These are phyloP conservation scores for Hybognathus amarus DNA, from an alignment of 2,797 vertebrate species.

Conservation along the genomic window DNA sequence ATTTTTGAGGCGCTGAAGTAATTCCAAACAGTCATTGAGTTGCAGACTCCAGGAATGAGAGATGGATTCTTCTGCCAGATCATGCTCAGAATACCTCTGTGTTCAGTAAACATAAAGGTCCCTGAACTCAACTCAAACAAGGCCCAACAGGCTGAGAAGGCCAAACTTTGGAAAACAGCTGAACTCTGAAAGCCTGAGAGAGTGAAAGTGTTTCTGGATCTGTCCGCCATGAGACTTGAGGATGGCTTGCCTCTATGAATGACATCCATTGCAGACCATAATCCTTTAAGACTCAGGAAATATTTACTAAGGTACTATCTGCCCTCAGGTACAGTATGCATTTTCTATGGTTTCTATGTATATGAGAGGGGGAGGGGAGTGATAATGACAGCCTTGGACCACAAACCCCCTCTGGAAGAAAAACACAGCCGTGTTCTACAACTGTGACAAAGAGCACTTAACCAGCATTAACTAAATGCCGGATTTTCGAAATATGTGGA, in stretches of 20 bases:
- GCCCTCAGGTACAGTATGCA: constrained; percentile 1
- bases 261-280: constrained; percentile 47
- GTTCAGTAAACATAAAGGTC: constrained; percentile 53
- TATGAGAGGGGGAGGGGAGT: neutral
- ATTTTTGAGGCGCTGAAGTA: constrained; percentile 17
- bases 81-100: constrained; percentile 44
- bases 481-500: too few relatives aligned
- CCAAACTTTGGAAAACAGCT: constrained; percentile 35
- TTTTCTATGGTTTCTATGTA: constrained; percentile 41
- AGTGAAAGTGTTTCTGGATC: constrained; percentile 18
- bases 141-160: constrained; percentile 37
- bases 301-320: constrained; percentile 50
- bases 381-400: too few relatives aligned
- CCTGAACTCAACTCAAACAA: constrained; percentile 44
- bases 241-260: constrained; percentile 39
- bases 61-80: constrained; percentile 39
- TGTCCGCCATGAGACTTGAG: constrained; percentile 18
- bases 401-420: too few relatives aligned
- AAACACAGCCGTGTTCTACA: too few relatives aligned
- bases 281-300: constrained; percentile 46
- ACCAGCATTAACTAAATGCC: too few relatives aligned
- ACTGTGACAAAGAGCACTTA: too few relatives aligned
- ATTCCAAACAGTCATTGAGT: constrained; percentile 50
- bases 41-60: constrained; percentile 42
- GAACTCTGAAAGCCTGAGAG: constrained; percentile 23